phyloP scores from a whole-genome alignment of 2,113 vertebrate species.

The Otolemur garnettii region DNA sequence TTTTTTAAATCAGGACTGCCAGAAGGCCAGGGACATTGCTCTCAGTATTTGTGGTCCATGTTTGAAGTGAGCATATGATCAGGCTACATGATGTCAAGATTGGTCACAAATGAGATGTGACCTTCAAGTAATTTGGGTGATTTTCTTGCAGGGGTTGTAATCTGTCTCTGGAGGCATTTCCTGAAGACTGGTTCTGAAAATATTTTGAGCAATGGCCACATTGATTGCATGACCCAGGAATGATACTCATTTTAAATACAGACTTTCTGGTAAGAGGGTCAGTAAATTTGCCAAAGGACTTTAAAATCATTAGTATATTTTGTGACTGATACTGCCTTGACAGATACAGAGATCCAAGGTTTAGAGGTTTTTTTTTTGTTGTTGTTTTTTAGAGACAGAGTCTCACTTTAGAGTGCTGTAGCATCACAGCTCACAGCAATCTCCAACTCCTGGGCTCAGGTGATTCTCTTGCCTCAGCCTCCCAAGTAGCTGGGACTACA shows the following conservation, averaged over 20 bases:
- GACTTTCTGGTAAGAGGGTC: neutral
- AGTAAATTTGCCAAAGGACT: neutral
- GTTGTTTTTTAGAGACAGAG: no score
- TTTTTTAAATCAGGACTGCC: neutral
- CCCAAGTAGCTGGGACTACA: no score
- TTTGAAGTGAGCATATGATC: neutral
- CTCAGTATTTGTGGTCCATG: neutral
- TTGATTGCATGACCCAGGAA: neutral
- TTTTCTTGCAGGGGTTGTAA: neutral
- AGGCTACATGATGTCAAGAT: neutral
- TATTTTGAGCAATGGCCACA: neutral
- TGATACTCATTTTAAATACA: neutral
- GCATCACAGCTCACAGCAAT: no score
- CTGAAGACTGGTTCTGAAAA: neutral
- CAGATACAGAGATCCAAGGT: neutral
- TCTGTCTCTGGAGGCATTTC: neutral
- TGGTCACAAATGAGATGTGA: neutral
- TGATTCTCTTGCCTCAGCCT: no score
- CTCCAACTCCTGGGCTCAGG: no score
- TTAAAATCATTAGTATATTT: neutral
- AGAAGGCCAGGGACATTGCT: no score
- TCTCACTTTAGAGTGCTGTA: no score
- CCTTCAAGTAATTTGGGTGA: conserved; percentile 3
- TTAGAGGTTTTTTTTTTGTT: neutral
- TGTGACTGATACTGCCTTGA: neutral